A percentile compares a stretch with the other conserved stretches of the same genome.
Conservation (phyloP, 2,113 vertebrate genomes). For the Corythornis madagascariensis region DNA sequence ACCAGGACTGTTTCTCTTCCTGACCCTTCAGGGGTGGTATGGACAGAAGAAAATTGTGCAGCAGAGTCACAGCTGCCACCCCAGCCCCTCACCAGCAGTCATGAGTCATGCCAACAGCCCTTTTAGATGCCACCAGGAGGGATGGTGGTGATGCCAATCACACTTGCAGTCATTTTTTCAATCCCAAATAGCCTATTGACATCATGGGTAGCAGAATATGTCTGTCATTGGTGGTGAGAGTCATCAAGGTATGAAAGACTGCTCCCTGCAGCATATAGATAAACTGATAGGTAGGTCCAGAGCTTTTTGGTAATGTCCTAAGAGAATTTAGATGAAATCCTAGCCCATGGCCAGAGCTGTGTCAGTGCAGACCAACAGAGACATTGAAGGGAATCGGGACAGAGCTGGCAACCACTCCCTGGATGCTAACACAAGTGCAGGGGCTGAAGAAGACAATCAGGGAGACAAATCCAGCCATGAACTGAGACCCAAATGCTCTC, state of each 20-base stretch:
- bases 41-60: background rate
- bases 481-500: background rate
- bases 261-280: rapidly evolving
- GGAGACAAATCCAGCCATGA: background rate
- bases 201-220: background rate
- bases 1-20: background rate
- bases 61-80: rapidly evolving
- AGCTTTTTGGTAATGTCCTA: background rate
- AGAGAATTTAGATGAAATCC: background rate
- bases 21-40: background rate
- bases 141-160: background rate
- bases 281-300: background rate
- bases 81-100: background rate
- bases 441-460: background rate
- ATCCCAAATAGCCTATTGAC: background rate
- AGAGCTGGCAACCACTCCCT: background rate
- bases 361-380: background rate
- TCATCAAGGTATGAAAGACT: background rate
- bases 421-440: background rate
- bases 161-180: background rate
- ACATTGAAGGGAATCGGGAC: background rate
- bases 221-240: rapidly evolving
- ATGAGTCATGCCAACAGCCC: background rate
- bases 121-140: background rate
- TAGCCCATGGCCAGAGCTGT: background rate